Percentiles rank a stretch among this genome's conserved stretches.
Evolutionary conservation across 2,797 vertebrate genomes (phyloP).

Genomic region (Aythya fuligula): DNA sequence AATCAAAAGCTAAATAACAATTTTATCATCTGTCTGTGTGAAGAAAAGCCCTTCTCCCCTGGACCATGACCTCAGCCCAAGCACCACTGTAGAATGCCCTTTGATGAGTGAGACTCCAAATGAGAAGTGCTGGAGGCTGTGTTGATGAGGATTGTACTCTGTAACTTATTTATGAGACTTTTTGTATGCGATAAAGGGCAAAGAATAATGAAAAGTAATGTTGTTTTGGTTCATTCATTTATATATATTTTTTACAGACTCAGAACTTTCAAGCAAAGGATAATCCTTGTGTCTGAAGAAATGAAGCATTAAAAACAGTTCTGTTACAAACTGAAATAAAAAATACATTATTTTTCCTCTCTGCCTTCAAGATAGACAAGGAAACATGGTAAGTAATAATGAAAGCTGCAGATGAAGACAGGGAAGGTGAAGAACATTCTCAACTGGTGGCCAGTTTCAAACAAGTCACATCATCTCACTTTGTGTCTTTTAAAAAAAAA

Average conservation of each 20-base stretch:
- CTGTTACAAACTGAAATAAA: neutral
- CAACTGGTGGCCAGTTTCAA: neutral
- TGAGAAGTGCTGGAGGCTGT: conserved; percentile 14
- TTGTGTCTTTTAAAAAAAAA: neutral
- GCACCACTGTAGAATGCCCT: neutral
- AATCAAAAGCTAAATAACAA: neutral
- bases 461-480: neutral
- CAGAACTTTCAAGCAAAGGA: neutral
- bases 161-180: conserved; percentile 61
- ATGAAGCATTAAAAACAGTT: neutral
- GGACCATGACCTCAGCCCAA: conserved; percentile 7
- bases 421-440: neutral
- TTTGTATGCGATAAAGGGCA: conserved; percentile 31
- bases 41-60: conserved; percentile 14
- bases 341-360: neutral
- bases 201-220: conserved; percentile 37
- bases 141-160: conserved; percentile 40
- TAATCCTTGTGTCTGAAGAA: neutral
- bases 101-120: conserved; percentile 54
- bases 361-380: neutral
- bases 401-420: neutral
- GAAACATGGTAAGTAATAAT: neutral
- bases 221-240: conserved; percentile 32
- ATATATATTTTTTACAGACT: conserved; percentile 14
- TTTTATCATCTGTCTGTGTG: neutral